Conservation (phyloP, 1,140 invertebrate species). For the Neodiprion lecontei region DNA sequence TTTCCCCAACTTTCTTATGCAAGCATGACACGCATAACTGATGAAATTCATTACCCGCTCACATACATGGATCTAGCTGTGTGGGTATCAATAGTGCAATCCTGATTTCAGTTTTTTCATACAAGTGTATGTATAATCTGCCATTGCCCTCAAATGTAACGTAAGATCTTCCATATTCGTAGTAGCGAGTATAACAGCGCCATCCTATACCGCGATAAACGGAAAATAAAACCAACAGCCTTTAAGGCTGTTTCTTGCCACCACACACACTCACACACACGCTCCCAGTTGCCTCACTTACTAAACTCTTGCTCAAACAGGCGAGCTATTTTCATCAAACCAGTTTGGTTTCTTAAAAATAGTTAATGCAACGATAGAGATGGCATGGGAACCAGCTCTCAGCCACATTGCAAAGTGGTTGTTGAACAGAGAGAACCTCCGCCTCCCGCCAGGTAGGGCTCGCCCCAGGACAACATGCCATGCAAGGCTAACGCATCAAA, state of each 20-base stretch:
- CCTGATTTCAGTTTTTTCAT: neutral
- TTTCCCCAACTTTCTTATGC: too few species aligned
- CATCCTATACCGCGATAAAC: neutral
- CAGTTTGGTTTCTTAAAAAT: conserved; percentile 24
- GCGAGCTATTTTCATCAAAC: conserved; percentile 32
- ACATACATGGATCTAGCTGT: too few species aligned
- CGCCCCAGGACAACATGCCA: conserved; percentile 7
- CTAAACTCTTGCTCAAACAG: conserved; percentile 10
- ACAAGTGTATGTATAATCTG: neutral
- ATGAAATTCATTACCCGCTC: too few species aligned
- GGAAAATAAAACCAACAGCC: neutral
- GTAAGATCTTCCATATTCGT: neutral
- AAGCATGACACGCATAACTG: too few species aligned
- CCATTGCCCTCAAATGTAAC: neutral
- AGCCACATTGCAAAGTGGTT: neutral
- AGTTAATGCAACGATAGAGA: conserved; percentile 20
- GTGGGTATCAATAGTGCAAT: neutral
- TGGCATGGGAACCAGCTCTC: conserved; percentile 18
- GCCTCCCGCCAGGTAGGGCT: conserved; percentile 3
- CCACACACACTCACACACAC: neutral
- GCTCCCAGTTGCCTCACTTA: neutral
- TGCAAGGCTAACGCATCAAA: conserved; percentile 15
- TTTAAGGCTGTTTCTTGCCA: neutral
- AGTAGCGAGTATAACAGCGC: neutral
- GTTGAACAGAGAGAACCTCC: neutral